These are phyloP conservation scores for Archilochus colubris DNA, from an alignment of 2,113 vertebrate genomes.

Conservation along the genomic window DNA sequence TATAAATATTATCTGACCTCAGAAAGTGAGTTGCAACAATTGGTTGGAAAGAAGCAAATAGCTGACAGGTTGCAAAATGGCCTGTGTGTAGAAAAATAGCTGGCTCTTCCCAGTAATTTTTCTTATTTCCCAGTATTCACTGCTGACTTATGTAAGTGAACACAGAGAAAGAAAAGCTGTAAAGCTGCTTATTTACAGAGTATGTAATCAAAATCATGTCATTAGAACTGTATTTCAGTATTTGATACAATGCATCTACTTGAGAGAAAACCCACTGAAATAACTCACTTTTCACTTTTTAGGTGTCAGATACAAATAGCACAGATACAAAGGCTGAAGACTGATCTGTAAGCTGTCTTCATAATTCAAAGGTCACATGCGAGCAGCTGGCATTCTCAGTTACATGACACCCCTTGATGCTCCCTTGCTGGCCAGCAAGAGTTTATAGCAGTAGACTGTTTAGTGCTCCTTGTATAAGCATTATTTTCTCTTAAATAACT, in stretches of 20 bases:
- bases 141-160: background rate
- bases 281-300: background rate
- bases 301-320: background rate
- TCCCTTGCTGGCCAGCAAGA: background rate
- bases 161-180: background rate
- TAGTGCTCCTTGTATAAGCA: background rate
- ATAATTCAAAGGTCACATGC: background rate
- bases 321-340: background rate
- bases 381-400: background rate
- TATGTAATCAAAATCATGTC: background rate
- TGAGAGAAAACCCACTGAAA: background rate
- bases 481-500: background rate
- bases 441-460: background rate
- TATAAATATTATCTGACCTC: background rate
- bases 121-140: background rate
- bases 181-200: background rate
- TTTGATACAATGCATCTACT: background rate
- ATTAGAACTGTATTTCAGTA: background rate
- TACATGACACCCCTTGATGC: background rate
- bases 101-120: background rate
- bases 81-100: background rate
- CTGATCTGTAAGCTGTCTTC: background rate
- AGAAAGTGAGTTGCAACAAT: background rate
- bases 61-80: background rate
- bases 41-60: accelerated